Base-by-base conservation (phyloP, 2,797 vertebrate species). In the Paramormyrops hopkinsi region DNA sequence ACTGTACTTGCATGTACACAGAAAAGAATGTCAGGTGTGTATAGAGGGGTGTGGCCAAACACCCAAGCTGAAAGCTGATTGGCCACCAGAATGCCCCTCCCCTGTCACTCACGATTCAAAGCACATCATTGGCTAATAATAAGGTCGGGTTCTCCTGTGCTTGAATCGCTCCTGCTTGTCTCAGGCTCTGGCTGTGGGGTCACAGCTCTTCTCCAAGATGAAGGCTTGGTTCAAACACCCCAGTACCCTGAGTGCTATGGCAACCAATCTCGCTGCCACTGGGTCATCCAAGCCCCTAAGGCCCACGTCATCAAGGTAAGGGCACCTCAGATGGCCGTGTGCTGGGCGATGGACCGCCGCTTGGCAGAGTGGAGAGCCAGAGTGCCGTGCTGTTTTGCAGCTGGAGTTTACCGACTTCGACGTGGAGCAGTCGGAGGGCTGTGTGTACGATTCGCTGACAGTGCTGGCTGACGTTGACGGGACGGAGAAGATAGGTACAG, bases 361-460 rank as follows among this genome's bases (percentile, higher is more conserved):
- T 76, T 25, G 29, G 14, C 69, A 37, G 46, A 83, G 6, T 4
- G 17, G 6, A 46, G n/a, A 50, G 41, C 19, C 3, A 19, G n/a
- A 83, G 79, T 11, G 37, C 50, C 1, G 19, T 62, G 2, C 5
- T 88, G 86, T 82, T 90, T 89, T 92, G 88, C 94, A 98, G 97
- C 94, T 98, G 12, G 95, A 94, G 22, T 97, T 97, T 91, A 91
- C 95, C n/a, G 95, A 94, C 65, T 96, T 98, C 92, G 93, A 97
- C 90, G 86, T 97, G 92, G 97, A 98, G 91, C 95, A 96, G 65
- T 96, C 94, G 0, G 94, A 96, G 90, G 91, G 93, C 50, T 98
- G 97, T 86, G 91, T 91, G 88, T 97, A 95, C 0, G 96, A 97
- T 90, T 95, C 95, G 0, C 92, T 98, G 89, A 89, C 90, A 1